These are phyloP conservation scores for Enteromius anoplus DNA, from an alignment of 2,797 vertebrate species.

Conservation along the genomic window DNA sequence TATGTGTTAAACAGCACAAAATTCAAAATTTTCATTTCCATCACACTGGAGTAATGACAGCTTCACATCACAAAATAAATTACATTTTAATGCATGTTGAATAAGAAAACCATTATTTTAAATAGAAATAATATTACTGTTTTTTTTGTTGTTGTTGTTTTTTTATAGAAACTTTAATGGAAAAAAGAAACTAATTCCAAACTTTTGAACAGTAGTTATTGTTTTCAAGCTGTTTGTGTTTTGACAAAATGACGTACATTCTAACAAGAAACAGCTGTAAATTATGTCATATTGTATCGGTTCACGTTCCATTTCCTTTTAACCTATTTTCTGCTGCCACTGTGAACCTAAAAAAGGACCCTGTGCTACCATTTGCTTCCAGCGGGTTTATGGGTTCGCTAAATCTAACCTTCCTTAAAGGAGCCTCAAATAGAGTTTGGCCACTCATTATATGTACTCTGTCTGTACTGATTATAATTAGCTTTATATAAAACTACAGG, in stretches of 20 bases:
- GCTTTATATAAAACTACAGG: conserved; percentile 10
- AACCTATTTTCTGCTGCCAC: not conserved
- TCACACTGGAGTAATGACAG: not conserved
- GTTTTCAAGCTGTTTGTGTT: not conserved
- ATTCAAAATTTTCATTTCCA: no score
- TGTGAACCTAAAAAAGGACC: not conserved
- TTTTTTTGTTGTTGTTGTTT: not conserved
- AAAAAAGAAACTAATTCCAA: not conserved
- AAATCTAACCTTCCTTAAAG: not conserved
- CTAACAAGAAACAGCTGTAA: not conserved
- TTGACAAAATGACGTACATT: not conserved
- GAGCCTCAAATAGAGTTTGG: conserved; percentile 7
- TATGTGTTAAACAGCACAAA: not conserved
- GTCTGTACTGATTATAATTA: conserved; percentile 22
- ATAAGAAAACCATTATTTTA: not conserved
- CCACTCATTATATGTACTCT: not conserved
- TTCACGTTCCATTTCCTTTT: not conserved
- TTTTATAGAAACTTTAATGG: not conserved
- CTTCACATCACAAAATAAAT: not conserved
- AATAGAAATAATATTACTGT: not conserved
- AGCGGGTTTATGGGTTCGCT: not conserved
- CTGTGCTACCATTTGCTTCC: conserved; percentile 3
- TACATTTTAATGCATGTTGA: not conserved
- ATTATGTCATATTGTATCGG: not conserved
- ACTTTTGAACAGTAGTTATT: not conserved